Conservation (phyloP, 2,888 invertebrate genomes). For the Acanthopleura granulata region DNA sequence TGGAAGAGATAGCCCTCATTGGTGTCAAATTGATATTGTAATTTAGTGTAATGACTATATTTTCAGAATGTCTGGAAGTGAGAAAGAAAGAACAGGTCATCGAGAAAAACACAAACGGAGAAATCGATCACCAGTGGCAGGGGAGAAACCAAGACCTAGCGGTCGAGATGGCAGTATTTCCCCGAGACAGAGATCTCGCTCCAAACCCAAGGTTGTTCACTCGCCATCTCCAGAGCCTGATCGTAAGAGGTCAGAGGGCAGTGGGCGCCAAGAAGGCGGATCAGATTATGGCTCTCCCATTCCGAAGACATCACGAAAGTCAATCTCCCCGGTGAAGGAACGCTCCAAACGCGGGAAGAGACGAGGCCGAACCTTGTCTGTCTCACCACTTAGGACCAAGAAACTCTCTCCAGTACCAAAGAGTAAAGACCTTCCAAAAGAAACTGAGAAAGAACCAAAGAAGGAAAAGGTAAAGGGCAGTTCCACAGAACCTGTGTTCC, state of each 20-base stretch:
- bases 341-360: background rate
- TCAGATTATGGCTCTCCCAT: background rate
- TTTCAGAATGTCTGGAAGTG: background rate
- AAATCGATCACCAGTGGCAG: background rate
- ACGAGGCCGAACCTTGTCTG: background rate
- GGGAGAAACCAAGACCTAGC: background rate
- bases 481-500: background rate
- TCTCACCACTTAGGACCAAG: slow-evolving; percentile 2
- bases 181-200: background rate
- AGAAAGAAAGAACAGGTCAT: background rate
- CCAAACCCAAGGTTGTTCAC: background rate
- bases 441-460: background rate
- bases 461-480: background rate
- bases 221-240: background rate
- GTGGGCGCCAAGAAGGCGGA: background rate
- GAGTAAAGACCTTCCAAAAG: background rate
- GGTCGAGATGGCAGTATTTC: background rate
- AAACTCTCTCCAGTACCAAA: slow-evolving; percentile 7
- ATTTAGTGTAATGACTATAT: no score
- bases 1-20: no score
- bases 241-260: slow-evolving; percentile 3
- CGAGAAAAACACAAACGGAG: slow-evolving; percentile 4
- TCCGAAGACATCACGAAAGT: background rate
- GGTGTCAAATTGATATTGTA: no score
- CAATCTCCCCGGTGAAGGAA: background rate